These are phyloP conservation scores for Paragorgia papillata DNA, from an alignment of 92 coral and sea anemone species.

Conservation along the genomic window DNA sequence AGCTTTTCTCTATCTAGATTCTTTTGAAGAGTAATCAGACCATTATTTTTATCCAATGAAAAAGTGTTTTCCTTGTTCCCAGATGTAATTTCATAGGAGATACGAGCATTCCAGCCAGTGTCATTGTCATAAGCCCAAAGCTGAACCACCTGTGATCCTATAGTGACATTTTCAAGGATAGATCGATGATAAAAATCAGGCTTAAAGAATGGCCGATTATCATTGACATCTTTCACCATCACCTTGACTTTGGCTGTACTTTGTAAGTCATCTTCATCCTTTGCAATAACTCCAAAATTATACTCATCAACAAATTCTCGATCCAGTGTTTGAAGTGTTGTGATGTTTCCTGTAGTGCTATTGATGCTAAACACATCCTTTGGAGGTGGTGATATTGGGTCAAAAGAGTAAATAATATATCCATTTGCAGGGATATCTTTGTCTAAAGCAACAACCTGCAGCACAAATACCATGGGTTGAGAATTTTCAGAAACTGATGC, in stretches of 20 bases:
- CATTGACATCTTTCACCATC: constrained; percentile 78
- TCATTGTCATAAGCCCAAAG: constrained; percentile 78
- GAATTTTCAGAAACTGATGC: constrained; percentile 73
- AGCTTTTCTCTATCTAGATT: constrained; percentile 80
- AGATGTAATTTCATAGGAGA: constrained; percentile 57
- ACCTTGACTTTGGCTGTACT: constrained; percentile 64
- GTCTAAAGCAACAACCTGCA: constrained; percentile 57
- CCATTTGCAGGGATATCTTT: constrained; percentile 59
- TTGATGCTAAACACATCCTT: constrained; percentile 58
- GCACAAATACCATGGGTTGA: constrained; percentile 61
- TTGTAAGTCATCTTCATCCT: constrained; percentile 80
- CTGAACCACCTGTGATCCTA: constrained; percentile 54
- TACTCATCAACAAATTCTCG: constrained; percentile 71
- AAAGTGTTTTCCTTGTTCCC: constrained; percentile 74
- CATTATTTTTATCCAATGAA: constrained; percentile 54
- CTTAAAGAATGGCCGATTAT: constrained; percentile 76
- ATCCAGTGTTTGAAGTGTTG: constrained; percentile 65
- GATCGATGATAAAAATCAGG: constrained; percentile 62
- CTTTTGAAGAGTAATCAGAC: constrained; percentile 63
- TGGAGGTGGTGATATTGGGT: background rate
- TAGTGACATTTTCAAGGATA: constrained; percentile 62
- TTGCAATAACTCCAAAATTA: constrained; percentile 65
- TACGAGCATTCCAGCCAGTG: constrained; percentile 69
- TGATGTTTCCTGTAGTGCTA: constrained; percentile 63
- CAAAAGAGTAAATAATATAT: constrained; percentile 50